phyloP scores from a whole-genome alignment of 2,797 vertebrate species.

The Microhierax caerulescens region DNA sequence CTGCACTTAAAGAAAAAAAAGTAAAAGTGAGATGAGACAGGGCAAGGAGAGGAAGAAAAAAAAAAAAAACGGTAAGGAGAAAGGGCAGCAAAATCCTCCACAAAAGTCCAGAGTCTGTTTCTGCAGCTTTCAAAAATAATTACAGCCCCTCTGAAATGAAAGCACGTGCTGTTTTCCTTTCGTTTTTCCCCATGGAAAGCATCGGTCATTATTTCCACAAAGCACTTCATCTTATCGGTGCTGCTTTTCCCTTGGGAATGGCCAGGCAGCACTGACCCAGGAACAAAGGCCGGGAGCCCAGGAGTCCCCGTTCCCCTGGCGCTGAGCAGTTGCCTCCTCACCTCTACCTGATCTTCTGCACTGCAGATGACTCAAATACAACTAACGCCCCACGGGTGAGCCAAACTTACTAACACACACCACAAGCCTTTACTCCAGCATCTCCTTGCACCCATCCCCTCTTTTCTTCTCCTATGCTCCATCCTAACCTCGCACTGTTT shows the following conservation, averaged over 20 bases:
- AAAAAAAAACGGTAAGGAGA: neutral
- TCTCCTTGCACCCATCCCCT: neutral
- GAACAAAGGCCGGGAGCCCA: neutral
- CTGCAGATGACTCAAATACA: neutral
- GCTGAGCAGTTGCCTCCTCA: neutral
- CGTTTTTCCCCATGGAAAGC: neutral
- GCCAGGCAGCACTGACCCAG: neutral
- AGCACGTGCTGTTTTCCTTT: neutral
- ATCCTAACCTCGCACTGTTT: neutral
- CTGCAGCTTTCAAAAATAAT: neutral
- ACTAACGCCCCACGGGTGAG: accelerated
- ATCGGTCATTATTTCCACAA: neutral
- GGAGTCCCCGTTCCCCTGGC: neutral
- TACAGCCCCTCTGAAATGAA: neutral
- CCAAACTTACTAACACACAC: neutral
- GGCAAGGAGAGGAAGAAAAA: neutral
- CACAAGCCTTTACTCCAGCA: neutral
- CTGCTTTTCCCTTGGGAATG: neutral
- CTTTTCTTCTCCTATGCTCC: neutral
- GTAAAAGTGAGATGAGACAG: neutral
- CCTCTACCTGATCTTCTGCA: neutral
- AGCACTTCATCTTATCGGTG: neutral
- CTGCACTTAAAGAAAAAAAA: too few species aligned
- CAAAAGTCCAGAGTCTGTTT: neutral
- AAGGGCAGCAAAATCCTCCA: neutral